phyloP scores from a whole-genome alignment of 2,797 vertebrate species.

The Lerista edwardsae region DNA sequence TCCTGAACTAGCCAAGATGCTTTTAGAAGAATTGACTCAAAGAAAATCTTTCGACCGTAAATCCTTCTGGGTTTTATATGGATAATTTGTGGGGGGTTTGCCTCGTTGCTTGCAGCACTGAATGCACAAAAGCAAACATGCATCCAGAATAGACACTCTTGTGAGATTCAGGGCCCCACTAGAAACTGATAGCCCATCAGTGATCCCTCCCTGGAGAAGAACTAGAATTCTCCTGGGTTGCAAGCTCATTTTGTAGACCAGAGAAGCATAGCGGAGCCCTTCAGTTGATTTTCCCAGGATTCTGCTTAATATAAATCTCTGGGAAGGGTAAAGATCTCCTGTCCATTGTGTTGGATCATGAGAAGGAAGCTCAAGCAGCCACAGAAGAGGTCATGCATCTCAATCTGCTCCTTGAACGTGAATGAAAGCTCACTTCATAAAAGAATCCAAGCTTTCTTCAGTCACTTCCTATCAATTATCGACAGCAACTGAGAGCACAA shows the following conservation, averaged over 20 bases:
- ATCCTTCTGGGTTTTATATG: not conserved
- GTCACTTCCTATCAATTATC: not conserved
- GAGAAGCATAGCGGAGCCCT: not conserved
- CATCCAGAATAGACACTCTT: not conserved
- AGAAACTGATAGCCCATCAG: not conserved
- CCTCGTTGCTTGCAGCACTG: not conserved
- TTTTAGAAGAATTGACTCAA: not conserved
- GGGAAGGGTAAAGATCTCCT: too few relatives aligned
- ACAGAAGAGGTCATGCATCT: too few relatives aligned
- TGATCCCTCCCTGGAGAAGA: not conserved
- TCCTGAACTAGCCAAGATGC: not conserved
- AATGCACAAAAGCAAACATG: not conserved
- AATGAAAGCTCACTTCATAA: not conserved
- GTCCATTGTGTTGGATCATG: too few relatives aligned
- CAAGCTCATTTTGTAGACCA: rapidly evolving
- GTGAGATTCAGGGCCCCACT: not conserved
- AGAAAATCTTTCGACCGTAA: not conserved
- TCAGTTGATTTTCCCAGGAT: not conserved
- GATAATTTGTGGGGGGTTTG: not conserved
- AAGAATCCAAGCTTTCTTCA: not conserved
- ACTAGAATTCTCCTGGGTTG: not conserved
- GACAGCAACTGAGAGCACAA: too few relatives aligned
- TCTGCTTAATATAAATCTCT: not conserved
- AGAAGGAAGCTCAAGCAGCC: too few relatives aligned
- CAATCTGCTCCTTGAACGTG: too few relatives aligned